Evolutionary conservation across 1,140 invertebrate genomes (phyloP).

Genomic region (Coptotermes formosanus): DNA sequence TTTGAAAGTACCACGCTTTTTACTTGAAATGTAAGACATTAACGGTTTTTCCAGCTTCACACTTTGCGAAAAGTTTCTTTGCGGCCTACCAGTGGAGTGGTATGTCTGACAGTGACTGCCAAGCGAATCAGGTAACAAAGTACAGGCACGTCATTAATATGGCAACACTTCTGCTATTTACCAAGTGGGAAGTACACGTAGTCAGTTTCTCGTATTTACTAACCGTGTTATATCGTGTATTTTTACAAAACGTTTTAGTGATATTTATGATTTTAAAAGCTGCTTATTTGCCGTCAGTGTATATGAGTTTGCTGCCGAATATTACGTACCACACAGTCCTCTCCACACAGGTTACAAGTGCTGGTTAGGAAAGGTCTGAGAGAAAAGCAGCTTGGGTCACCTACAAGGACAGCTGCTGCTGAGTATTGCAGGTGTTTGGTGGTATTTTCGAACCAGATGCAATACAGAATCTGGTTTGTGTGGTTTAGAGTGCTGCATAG

Average conservation of each 20-base stretch:
- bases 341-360: constrained; percentile 7
- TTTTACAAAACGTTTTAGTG: not conserved
- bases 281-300: not conserved
- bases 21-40: too few species aligned
- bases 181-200: too few species aligned
- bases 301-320: not conserved
- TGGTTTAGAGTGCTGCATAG: not conserved
- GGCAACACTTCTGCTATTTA: not conserved
- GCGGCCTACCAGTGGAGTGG: not conserved
- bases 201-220: too few species aligned
- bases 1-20: too few species aligned
- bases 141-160: not conserved
- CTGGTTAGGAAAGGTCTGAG: not conserved
- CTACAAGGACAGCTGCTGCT: not conserved
- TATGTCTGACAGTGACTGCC: not conserved
- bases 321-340: not conserved
- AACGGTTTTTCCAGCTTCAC: not conserved
- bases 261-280: not conserved
- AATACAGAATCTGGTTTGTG: not conserved
- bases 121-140: constrained; percentile 16
- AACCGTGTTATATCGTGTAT: not conserved
- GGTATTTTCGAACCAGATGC: not conserved
- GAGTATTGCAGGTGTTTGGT: not conserved
- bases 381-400: not conserved
- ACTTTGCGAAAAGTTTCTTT: not conserved